Conservation (phyloP, 2,888 invertebrate species). For the Melanostoma mellinum region DNA sequence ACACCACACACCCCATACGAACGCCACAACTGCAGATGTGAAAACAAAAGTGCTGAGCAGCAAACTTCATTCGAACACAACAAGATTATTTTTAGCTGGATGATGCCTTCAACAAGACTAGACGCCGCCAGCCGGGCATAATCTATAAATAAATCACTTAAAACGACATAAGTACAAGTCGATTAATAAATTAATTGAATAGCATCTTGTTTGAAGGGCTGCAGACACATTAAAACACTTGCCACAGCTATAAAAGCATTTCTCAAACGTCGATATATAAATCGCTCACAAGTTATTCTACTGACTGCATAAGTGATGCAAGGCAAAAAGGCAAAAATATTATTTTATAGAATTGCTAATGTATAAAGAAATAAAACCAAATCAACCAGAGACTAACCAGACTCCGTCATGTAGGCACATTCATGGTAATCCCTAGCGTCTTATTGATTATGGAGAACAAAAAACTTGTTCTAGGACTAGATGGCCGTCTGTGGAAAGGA, state of each 20-base stretch:
- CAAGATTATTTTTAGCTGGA: constrained; percentile 4
- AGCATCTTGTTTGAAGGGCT: constrained; percentile 60
- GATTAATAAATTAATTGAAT: constrained; percentile 63
- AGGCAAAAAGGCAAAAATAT: constrained; percentile 23
- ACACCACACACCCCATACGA: too few relatives aligned
- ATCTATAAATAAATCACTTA: constrained; percentile 49
- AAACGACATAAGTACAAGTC: constrained; percentile 41
- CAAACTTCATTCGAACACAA: constrained; percentile 30
- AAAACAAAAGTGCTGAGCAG: constrained; percentile 38
- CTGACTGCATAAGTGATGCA: constrained; percentile 36
- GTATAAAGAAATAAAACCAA: constrained; percentile 28
- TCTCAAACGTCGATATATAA: constrained; percentile 59
- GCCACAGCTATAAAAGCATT: constrained; percentile 36
- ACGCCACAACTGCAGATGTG: too few relatives aligned
- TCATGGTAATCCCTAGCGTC: constrained; percentile 46
- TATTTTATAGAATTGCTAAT: constrained; percentile 62
- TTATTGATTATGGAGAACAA: constrained; percentile 50
- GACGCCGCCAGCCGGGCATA: constrained; percentile 7
- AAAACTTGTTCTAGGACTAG: constrained; percentile 55
- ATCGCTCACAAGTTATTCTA: constrained; percentile 51
- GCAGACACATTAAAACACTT: constrained; percentile 68
- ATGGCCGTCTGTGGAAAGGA: constrained; percentile 16
- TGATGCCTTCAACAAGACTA: not conserved
- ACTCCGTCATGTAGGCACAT: constrained; percentile 26
- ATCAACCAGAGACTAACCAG: constrained; percentile 19